Conservation (phyloP, 2,797 vertebrate species). For the Cynopterus sphinx region DNA sequence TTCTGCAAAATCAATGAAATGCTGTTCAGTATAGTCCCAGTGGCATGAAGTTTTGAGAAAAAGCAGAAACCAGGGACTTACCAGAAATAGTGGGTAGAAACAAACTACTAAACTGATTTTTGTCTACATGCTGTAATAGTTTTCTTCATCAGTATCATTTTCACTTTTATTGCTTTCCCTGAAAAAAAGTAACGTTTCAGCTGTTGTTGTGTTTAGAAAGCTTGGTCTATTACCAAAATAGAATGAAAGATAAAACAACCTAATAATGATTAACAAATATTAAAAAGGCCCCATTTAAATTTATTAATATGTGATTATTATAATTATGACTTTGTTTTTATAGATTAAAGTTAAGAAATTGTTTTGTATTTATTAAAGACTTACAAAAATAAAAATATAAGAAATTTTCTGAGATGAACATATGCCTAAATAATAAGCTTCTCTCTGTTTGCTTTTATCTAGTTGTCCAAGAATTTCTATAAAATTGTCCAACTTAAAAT, state of each 20-base stretch:
- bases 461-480: not conserved
- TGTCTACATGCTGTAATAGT: not conserved
- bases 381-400: not conserved
- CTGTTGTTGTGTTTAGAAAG: not conserved
- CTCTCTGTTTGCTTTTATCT: not conserved
- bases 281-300: not conserved
- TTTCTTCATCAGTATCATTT: constrained; percentile 10
- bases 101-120: not conserved
- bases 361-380: not conserved
- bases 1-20: constrained; percentile 56
- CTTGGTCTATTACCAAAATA: not conserved
- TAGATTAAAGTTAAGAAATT: not conserved
- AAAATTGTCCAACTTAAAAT: not conserved
- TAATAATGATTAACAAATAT: not conserved
- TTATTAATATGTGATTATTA: not conserved
- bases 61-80: constrained; percentile 37
- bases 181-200: not conserved
- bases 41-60: constrained; percentile 36
- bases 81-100: constrained; percentile 33
- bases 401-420: not conserved
- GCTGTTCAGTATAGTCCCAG: constrained; percentile 20
- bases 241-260: not conserved
- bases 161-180: not conserved
- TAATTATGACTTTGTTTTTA: not conserved
- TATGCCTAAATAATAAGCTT: not conserved